These are phyloP conservation scores for Dinoponera quadriceps DNA, from an alignment of 1,140 invertebrate species.

Conservation along the genomic window DNA sequence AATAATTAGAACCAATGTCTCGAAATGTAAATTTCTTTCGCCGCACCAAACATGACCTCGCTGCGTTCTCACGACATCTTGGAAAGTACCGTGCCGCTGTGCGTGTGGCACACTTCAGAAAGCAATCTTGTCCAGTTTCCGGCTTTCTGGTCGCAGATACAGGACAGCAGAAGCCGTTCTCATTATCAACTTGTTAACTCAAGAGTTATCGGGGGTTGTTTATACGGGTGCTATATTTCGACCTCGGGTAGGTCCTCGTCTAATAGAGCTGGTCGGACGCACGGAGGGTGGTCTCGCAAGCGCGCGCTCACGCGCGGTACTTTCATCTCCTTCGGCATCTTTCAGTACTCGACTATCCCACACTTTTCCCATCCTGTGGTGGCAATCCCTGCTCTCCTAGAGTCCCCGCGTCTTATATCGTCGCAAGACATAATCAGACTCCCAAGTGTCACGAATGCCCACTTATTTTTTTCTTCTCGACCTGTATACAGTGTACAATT, in stretches of 20 bases:
- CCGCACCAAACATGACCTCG: neutral
- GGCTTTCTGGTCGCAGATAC: neutral
- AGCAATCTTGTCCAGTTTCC: conserved; percentile 3
- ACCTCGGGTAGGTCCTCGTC: conserved; percentile 62
- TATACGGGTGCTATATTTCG: conserved; percentile 67
- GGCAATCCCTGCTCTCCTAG: conserved; percentile 25
- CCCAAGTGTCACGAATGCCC: neutral
- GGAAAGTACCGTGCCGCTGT: neutral
- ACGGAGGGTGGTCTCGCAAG: conserved; percentile 77
- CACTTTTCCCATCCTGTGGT: conserved; percentile 39
- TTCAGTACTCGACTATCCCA: conserved; percentile 65
- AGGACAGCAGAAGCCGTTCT: conserved; percentile 45
- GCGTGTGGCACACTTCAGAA: conserved; percentile 27
- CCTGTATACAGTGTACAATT: neutral
- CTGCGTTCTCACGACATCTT: neutral
- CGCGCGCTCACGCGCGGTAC: conserved; percentile 58
- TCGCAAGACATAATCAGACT: neutral
- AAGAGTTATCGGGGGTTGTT: conserved; percentile 76
- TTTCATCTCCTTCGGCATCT: conserved; percentile 80
- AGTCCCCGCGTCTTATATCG: neutral
- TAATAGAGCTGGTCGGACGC: conserved; percentile 73
- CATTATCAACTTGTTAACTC: conserved; percentile 81
- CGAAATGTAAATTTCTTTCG: neutral
- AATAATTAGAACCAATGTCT: neutral
- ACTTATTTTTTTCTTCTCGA: neutral